A percentile compares a stretch with the other conserved stretches of the same genome.
Evolutionary conservation across 2,797 vertebrate genomes (phyloP).

Genomic region (Chelon labrosus): DNA sequence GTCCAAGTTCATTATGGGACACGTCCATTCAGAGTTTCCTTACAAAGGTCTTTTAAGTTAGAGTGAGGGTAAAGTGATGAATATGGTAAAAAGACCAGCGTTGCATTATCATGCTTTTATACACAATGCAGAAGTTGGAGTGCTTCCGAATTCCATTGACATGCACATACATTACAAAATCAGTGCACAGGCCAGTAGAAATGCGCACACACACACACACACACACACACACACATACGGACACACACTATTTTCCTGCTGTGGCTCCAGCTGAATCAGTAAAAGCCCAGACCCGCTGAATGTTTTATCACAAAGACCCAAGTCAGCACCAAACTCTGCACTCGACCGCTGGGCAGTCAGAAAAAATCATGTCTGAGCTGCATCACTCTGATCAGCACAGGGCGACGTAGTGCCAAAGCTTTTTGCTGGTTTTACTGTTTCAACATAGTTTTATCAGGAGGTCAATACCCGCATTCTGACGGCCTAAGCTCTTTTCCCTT

Average conservation of each 20-base stretch:
- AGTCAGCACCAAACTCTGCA: constrained; percentile 47
- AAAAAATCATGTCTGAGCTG: constrained; percentile 24
- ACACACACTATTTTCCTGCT: constrained; percentile 1
- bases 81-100: constrained; percentile 9
- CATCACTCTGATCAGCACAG: constrained; percentile 19
- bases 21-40: constrained; percentile 23
- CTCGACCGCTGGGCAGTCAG: constrained; percentile 8
- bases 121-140: constrained; percentile 7
- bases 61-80: constrained; percentile 40
- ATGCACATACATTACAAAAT: constrained; percentile 26
- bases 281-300: constrained; percentile 34
- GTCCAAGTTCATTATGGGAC: constrained; percentile 13
- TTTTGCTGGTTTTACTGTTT: constrained; percentile 22
- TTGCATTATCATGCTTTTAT: constrained; percentile 5
- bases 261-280: constrained; percentile 49
- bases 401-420: background rate
- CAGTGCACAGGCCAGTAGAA: background rate
- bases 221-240: constrained; percentile 7
- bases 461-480: background rate
- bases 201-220: constrained; percentile 4
- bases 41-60: constrained; percentile 28
- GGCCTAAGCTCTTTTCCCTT: background rate
- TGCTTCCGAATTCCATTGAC: constrained; percentile 22
- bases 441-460: background rate
- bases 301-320: constrained; percentile 23